phyloP scores from a whole-genome alignment of 23 tunicate genomes.

The Corella eumyota region DNA sequence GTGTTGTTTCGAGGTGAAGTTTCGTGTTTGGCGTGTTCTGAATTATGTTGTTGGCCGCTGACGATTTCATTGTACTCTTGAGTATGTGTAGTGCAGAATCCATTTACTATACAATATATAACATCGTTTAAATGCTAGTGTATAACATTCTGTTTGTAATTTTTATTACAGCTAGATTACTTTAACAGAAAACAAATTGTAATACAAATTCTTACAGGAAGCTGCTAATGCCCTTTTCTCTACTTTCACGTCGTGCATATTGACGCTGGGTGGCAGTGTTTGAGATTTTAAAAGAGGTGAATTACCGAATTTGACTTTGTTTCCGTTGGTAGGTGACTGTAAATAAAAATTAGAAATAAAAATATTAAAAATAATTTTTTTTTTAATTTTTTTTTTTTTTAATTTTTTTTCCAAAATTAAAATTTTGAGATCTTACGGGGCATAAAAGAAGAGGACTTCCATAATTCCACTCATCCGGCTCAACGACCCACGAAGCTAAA shows the following conservation, averaged over 20 bases:
- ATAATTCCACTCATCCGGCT: conserved; percentile 57
- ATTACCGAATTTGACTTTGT: conserved; percentile 2
- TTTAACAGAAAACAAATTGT: no score
- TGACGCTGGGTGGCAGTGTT: conserved; percentile 19
- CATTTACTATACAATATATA: no score
- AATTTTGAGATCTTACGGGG: conserved; percentile 17
- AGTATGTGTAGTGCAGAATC: no score
- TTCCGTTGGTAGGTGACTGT: conserved; percentile 9
- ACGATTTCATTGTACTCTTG: no score
- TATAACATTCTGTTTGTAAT: no score
- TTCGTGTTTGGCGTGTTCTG: no score
- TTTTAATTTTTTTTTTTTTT: not conserved
- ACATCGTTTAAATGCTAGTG: no score
- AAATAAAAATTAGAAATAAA: not conserved
- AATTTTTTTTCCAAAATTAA: not conserved
- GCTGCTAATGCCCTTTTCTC: conserved; percentile 10
- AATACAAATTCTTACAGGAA: not conserved
- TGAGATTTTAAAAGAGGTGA: conserved; percentile 21
- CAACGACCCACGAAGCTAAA: conserved; percentile 54
- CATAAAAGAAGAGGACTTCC: conserved; percentile 25
- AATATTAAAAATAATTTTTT: no score
- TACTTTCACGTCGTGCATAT: conserved; percentile 25
- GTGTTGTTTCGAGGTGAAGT: no score
- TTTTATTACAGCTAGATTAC: no score
- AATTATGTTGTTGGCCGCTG: no score